These are phyloP conservation scores for Hylomyscus alleni DNA, from an alignment of 2,797 vertebrate genomes.

Conservation along the genomic window DNA sequence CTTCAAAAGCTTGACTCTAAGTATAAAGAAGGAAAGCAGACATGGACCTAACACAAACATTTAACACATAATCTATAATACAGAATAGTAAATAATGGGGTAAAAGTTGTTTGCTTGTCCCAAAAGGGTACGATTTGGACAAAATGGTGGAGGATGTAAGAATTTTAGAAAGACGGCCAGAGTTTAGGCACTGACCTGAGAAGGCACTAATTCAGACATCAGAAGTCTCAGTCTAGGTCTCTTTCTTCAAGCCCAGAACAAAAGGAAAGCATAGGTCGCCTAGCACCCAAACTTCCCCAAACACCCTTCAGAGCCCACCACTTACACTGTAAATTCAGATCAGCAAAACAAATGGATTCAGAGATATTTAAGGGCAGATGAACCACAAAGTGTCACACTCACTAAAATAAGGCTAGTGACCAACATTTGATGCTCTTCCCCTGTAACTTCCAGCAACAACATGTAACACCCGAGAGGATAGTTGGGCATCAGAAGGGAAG, in stretches of 20 bases:
- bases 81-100: neutral
- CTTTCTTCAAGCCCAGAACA: too few species aligned
- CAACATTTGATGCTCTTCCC: neutral
- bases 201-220: neutral
- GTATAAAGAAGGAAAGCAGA: neutral
- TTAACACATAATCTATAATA: neutral
- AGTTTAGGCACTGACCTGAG: neutral
- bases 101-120: neutral
- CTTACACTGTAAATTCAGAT: neutral
- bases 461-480: neutral
- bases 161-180: neutral
- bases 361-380: neutral
- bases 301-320: neutral
- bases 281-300: too few species aligned
- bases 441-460: neutral
- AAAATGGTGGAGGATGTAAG: neutral
- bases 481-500: neutral
- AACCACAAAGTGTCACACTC: neutral
- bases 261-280: neutral
- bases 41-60: neutral
- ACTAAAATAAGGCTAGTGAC: neutral
- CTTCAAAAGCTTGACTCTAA: neutral
- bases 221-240: neutral
- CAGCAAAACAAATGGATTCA: neutral
- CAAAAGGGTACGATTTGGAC: neutral